Evolutionary conservation across 2,113 vertebrate species (phyloP), one percentile per base, ranked within the genome.

Genomic region (Coracopsis vasa): DNA sequence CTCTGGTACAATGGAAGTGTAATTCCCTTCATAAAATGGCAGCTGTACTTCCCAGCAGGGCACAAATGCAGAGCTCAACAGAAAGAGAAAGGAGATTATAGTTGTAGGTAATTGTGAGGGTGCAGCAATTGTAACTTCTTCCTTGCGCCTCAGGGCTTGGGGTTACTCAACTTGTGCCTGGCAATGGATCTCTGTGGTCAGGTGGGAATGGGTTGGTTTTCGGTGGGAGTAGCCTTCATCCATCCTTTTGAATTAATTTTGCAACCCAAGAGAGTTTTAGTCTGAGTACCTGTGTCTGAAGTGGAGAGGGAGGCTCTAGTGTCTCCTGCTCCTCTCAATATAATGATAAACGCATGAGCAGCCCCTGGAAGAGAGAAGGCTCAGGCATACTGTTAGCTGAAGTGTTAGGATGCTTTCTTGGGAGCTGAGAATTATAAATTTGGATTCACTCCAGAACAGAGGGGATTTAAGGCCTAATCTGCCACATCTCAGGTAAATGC

Each of bases 141-240:
- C 13, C n/a, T 41, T 48, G n/a, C 37, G 11, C 44, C 41, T 75
- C 3, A 8, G n/a, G 42, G 11, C 13, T 39, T 69, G 66, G 25
- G 69, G 31, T 28, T 13, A 37, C 10, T 8, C 3, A 3, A 28
- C 14, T 62, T 1, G 0, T 20, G 20, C 44, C 35, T 90, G 4
- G 0, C 16, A 9, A 1, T 24, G 15, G 37, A 48, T 70, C 18
- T 85, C 45, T 73, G 24, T 2, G 4, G 42, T 13, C 39, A 79
- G 42, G 74, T 50, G 29, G 62, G 65, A 92, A 21, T 4, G 16
- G 60, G 10, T 58, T 18, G 27, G 17, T 66, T 13, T 73, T 80
- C 10, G 24, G 58, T n/a, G 27, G 19, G 13, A 84, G 41, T 37
- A 73, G 58, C 51, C 16, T 74, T 81, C 27, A 10, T 44, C 28